These are phyloP conservation scores for Chiroxiphia lanceolata DNA, from an alignment of 2,797 vertebrate genomes.

Conservation along the genomic window DNA sequence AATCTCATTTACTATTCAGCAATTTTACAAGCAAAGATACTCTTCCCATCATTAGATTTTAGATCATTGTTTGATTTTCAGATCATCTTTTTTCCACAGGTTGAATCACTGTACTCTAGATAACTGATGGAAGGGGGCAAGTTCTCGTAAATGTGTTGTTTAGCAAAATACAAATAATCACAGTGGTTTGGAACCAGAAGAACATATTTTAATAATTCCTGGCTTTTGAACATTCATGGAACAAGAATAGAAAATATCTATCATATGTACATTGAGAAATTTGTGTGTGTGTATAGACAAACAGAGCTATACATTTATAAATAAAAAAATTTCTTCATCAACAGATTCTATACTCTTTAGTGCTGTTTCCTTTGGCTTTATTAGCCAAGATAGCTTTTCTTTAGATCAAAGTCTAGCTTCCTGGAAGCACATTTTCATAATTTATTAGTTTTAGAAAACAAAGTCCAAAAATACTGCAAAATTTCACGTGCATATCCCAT, in stretches of 20 bases:
- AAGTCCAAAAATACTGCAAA: neutral
- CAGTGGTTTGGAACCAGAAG: neutral
- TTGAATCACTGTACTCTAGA: neutral
- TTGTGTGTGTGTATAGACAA: neutral
- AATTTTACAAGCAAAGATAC: neutral
- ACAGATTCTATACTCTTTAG: neutral
- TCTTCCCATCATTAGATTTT: neutral
- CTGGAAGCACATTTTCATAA: constrained; percentile 35
- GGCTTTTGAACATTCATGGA: neutral
- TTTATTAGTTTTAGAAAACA: constrained; percentile 20
- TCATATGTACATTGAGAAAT: neutral
- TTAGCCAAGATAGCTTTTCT: neutral
- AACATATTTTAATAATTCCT: neutral
- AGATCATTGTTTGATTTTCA: neutral
- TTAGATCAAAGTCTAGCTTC: neutral
- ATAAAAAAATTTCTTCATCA: neutral
- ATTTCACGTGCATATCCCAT: neutral
- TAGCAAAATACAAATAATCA: neutral
- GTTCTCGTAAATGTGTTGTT: neutral
- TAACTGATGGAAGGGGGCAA: neutral
- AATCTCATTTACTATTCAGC: neutral
- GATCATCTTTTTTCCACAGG: neutral
- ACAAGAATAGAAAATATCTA: neutral
- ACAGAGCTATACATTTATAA: neutral
- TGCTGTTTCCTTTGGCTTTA: neutral